A percentile compares a stretch with the other conserved stretches of the same genome.
These are phyloP conservation scores for Varanus komodoensis DNA, from an alignment of 2,113 vertebrate genomes.

Conservation along the genomic window DNA sequence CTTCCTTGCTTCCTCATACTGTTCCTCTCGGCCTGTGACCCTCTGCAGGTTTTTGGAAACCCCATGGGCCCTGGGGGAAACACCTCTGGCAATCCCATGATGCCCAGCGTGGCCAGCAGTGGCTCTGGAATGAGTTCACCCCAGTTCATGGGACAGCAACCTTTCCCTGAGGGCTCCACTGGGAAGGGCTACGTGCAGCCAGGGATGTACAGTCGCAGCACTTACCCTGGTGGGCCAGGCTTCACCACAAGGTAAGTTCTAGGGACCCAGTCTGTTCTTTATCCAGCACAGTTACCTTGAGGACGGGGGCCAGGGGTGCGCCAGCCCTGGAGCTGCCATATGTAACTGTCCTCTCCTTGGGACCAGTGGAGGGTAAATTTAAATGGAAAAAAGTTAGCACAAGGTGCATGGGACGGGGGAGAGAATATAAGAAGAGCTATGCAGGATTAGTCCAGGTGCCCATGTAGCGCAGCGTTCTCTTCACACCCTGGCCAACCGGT, in stretches of 20 bases:
- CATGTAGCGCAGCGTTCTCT: too few species aligned
- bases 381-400: too few species aligned
- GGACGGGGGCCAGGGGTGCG: too few species aligned
- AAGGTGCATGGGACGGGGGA: too few species aligned
- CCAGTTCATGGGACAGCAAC: constrained; percentile 90
- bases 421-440: too few species aligned
- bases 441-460: too few species aligned
- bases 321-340: too few species aligned
- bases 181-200: constrained; percentile 88
- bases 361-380: too few species aligned
- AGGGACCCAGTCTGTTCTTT: rapidly evolving
- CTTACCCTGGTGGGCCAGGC: constrained; percentile 75
- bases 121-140: constrained; percentile 86
- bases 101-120: constrained; percentile 84
- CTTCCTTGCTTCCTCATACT: not conserved
- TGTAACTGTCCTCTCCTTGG: too few species aligned
- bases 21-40: not conserved
- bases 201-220: constrained; percentile 85
- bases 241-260: constrained; percentile 86
- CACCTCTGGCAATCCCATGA: constrained; percentile 86
- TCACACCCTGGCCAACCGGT: too few species aligned
- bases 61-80: constrained; percentile 93
- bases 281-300: not conserved
- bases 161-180: constrained; percentile 82
- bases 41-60: constrained; percentile 86